Evolutionary conservation across 2,888 invertebrate species (phyloP).

Genomic region (Agriopis marginaria): DNA sequence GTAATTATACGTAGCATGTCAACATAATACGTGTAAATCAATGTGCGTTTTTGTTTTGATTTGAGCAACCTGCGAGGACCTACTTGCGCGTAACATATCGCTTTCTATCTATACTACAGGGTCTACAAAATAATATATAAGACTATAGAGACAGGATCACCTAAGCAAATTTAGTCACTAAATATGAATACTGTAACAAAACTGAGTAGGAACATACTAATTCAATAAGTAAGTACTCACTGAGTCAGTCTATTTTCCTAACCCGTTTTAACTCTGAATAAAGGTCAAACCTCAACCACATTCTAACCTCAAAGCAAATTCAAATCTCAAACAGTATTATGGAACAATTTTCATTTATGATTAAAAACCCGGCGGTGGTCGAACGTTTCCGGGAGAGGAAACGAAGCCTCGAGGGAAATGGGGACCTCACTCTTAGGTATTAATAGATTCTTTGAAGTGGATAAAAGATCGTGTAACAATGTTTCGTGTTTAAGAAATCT

Average conservation of each 20-base stretch:
- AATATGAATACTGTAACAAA: neutral
- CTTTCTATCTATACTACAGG: too few species aligned
- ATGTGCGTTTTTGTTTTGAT: too few species aligned
- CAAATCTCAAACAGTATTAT: constrained; percentile 46
- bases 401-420: constrained; percentile 70
- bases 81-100: too few species aligned
- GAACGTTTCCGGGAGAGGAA: constrained; percentile 70
- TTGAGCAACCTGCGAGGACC: too few species aligned
- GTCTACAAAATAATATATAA: too few species aligned
- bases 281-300: constrained; percentile 26
- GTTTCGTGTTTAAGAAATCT: constrained; percentile 17
- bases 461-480: constrained; percentile 25
- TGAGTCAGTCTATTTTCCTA: constrained; percentile 3
- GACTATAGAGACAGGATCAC: too few species aligned
- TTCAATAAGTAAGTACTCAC: neutral
- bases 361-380: constrained; percentile 65
- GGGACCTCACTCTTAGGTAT: constrained; percentile 42
- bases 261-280: constrained; percentile 16
- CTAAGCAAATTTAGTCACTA: too few species aligned
- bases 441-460: constrained; percentile 39
- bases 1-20: too few species aligned
- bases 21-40: too few species aligned
- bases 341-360: constrained; percentile 70
- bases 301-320: constrained; percentile 40
- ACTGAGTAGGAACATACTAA: neutral